These are phyloP conservation scores for Chamaetylas fuelleborni DNA, from an alignment of 2,113 vertebrate species.

Conservation along the genomic window DNA sequence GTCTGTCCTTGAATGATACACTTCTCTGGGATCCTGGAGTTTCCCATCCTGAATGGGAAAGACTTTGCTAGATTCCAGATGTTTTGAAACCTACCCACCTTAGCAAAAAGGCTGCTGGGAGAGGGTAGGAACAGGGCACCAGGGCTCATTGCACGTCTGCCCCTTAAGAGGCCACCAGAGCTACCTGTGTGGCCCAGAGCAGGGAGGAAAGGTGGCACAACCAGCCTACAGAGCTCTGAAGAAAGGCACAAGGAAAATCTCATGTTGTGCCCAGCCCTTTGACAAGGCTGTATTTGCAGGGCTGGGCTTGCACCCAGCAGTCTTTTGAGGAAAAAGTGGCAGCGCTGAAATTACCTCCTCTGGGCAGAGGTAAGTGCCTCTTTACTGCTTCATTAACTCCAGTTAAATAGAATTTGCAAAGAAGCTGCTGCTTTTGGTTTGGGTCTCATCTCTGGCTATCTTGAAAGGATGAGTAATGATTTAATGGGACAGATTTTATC, in stretches of 20 bases:
- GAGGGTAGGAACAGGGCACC: neutral
- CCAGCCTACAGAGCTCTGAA: neutral
- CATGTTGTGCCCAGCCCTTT: neutral
- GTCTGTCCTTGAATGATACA: neutral
- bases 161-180: neutral
- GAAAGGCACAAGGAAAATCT: neutral
- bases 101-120: neutral
- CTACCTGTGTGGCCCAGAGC: neutral
- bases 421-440: slow-evolving; percentile 8
- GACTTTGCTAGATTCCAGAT: neutral
- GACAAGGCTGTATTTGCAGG: neutral
- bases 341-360: neutral
- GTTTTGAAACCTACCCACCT: neutral
- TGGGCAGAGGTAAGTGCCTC: neutral
- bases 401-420: slow-evolving; percentile 31
- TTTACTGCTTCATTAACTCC: slow-evolving; percentile 9
- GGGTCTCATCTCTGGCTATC: neutral
- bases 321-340: neutral
- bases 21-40: neutral
- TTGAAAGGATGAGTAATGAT: slow-evolving; percentile 39
- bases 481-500: slow-evolving; percentile 38
- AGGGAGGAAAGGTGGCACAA: neutral
- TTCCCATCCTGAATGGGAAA: neutral
- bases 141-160: too few species aligned
- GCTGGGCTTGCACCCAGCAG: neutral